A percentile compares a stretch with the other conserved stretches of the same genome.
These are phyloP conservation scores for Listronotus bonariensis DNA, from an alignment of 1,140 invertebrate genomes.

Conservation along the genomic window DNA sequence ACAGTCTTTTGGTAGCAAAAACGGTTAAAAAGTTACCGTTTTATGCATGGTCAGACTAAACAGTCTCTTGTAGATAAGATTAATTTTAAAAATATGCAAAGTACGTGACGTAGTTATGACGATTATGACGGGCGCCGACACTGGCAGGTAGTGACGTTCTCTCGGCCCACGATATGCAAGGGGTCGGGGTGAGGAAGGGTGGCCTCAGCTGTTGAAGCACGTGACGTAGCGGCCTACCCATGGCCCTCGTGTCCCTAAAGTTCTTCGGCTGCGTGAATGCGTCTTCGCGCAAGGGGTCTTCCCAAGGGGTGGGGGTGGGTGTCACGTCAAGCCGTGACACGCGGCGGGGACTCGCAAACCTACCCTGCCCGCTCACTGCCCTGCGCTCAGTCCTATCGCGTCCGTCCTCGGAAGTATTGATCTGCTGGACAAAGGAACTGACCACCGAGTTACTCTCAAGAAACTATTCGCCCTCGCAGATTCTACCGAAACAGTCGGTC, in stretches of 20 bases:
- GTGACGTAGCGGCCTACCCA: conserved; percentile 35
- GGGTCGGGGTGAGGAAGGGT: conserved; percentile 2
- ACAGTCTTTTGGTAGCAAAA: too few relatives aligned
- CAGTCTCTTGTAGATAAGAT: too few relatives aligned
- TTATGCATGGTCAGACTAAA: too few relatives aligned
- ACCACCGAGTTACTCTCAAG: conserved; percentile 51
- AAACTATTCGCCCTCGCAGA: conserved; percentile 44
- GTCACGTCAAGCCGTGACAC: conserved; percentile 55
- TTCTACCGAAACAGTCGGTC: conserved; percentile 19
- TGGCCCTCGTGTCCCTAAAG: conserved; percentile 9
- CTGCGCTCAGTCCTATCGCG: conserved; percentile 48
- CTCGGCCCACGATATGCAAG: neutral
- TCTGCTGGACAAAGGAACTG: conserved; percentile 57
- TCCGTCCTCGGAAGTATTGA: conserved; percentile 52
- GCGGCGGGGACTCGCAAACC: conserved; percentile 50
- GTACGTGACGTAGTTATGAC: conserved; percentile 4
- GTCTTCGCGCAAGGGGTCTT: conserved; percentile 49
- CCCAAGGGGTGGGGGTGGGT: conserved; percentile 47
- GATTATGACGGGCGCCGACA: conserved; percentile 10
- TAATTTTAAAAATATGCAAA: neutral
- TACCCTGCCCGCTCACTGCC: conserved; percentile 41
- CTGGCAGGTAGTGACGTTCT: conserved; percentile 10
- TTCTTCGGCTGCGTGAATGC: conserved; percentile 49
- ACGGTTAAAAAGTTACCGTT: too few relatives aligned
- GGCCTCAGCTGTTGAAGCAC: conserved; percentile 49